A percentile compares a stretch with the other conserved stretches of the same genome.
phyloP scores from a whole-genome alignment of 1,140 invertebrate genomes.

The Spodoptera litura region DNA sequence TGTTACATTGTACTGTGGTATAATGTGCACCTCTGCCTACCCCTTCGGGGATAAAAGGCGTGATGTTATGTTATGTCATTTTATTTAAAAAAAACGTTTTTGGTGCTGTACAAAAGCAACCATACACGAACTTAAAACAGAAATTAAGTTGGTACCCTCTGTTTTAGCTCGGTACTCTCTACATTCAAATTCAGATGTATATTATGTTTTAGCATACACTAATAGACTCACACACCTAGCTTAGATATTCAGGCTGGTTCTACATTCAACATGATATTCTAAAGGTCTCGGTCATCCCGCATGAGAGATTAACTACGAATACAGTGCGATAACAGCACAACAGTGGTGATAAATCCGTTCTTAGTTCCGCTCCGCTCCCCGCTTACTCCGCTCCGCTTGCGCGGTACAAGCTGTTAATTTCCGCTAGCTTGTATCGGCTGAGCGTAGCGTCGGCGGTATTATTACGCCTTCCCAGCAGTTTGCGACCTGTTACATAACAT shows the following conservation, averaged over 20 bases:
- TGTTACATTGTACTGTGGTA: too few relatives aligned
- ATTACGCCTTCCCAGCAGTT: constrained; percentile 76
- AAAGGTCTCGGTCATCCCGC: constrained; percentile 35
- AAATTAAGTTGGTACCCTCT: too few relatives aligned
- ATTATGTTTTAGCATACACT: not conserved
- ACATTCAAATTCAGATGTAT: not conserved
- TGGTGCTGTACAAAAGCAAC: too few relatives aligned
- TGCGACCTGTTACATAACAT: constrained; percentile 71
- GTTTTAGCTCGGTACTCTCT: too few relatives aligned
- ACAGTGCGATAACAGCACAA: constrained; percentile 46
- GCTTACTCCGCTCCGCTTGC: constrained; percentile 53
- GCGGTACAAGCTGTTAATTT: constrained; percentile 79
- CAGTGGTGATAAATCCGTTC: constrained; percentile 58
- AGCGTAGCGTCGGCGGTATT: constrained; percentile 66
- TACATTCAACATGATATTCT: constrained; percentile 16
- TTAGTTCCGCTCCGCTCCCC: constrained; percentile 54
- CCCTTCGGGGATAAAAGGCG: too few relatives aligned
- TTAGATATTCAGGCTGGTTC: constrained; percentile 15
- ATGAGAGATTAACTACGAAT: constrained; percentile 35
- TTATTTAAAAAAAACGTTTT: too few relatives aligned
- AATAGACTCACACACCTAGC: too few relatives aligned
- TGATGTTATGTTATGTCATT: too few relatives aligned
- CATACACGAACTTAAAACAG: too few relatives aligned
- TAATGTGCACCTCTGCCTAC: too few relatives aligned
- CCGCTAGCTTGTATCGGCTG: constrained; percentile 76